Evolutionary conservation across 2,888 invertebrate genomes (phyloP), one percentile per base, ranked within the genome.

Genomic region (Gnatocerus cornutus): DNA sequence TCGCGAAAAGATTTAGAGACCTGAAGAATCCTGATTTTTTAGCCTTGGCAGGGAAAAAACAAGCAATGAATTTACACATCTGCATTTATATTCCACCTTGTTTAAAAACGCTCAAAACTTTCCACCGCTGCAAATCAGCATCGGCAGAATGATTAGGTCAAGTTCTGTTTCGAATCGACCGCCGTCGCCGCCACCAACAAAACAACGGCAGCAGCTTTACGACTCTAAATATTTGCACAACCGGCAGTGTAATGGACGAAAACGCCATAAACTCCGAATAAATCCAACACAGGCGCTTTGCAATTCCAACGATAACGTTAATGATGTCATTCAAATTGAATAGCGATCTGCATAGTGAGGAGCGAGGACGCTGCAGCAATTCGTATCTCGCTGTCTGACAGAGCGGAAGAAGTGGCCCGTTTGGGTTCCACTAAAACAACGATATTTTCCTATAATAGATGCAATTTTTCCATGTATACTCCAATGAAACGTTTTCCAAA

Each of bases 311-410:
- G 73, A 72, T 73, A 72, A 73, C 73, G 71, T 73, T 72, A 72
- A 73, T 71, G 71, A 72, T 72, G 71, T 72, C 70, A 73, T 71
- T 73, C 71, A 69, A 72, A 72, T 71, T 71, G 71, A 73, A 73
- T 70, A 65, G 69, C 71, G 43, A 65, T 69, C 71, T 73, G 68
- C 65, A 69, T 59, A 59, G 16, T 39, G 39, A 50, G 13, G 33
- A 21, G 21, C 10, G 27, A 45, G 53, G 55, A 43, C 63, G 52
- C 50, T 63, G 50, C 63, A 52, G 52, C 50, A 10, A 46, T 45
- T 37, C 53, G 53, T 10, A 53, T 14, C 16, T 39, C 43, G 27
- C 9, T 37, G 62, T 12, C 21, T 10, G 50, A 39, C 62, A 21
- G 16, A 37, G 48, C 62, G 48, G 62, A 62, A 62, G 62, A 62